These are phyloP conservation scores for Drosophila differens DNA, from an alignment of 2,888 invertebrate species.

Conservation along the genomic window DNA sequence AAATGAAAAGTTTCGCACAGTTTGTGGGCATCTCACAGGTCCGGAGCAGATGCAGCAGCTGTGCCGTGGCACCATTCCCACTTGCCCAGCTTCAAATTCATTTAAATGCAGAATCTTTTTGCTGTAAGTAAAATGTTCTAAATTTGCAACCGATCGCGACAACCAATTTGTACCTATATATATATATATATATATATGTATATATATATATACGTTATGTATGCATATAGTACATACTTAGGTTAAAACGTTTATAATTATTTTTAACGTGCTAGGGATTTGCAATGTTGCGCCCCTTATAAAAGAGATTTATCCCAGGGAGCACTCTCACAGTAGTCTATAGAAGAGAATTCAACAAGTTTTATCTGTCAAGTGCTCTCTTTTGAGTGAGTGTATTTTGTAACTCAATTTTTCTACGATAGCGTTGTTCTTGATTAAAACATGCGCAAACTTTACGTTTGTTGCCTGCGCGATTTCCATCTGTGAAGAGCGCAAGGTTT, in stretches of 20 bases:
- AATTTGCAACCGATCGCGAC: conserved; percentile 37
- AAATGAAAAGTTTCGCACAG: conserved; percentile 60
- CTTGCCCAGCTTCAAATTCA: conserved; percentile 72
- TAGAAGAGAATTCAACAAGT: background rate
- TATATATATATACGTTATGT: background rate
- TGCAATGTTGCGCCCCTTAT: conserved; percentile 53
- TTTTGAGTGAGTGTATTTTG: conserved; percentile 29
- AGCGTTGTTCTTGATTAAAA: conserved; percentile 48
- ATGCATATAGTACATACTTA: conserved; percentile 30
- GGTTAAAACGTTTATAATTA: conserved; percentile 76
- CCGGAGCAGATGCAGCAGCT: conserved; percentile 58
- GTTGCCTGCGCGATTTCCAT: conserved; percentile 68
- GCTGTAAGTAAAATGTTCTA: conserved; percentile 62
- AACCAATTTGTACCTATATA: conserved; percentile 15
- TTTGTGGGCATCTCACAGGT: conserved; percentile 33
- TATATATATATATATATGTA: conserved; percentile 3
- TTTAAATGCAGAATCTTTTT: conserved; percentile 75
- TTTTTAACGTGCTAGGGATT: conserved; percentile 81
- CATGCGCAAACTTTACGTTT: conserved; percentile 66
- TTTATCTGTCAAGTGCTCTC: conserved; percentile 6
- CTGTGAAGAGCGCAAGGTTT: conserved; percentile 48
- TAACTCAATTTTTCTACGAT: conserved; percentile 11
- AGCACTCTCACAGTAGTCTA: conserved; percentile 7
- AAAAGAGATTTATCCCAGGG: conserved; percentile 36
- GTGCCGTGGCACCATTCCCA: conserved; percentile 64